phyloP scores from a whole-genome alignment of 2,113 vertebrate species.

The Dromaius novaehollandiae region DNA sequence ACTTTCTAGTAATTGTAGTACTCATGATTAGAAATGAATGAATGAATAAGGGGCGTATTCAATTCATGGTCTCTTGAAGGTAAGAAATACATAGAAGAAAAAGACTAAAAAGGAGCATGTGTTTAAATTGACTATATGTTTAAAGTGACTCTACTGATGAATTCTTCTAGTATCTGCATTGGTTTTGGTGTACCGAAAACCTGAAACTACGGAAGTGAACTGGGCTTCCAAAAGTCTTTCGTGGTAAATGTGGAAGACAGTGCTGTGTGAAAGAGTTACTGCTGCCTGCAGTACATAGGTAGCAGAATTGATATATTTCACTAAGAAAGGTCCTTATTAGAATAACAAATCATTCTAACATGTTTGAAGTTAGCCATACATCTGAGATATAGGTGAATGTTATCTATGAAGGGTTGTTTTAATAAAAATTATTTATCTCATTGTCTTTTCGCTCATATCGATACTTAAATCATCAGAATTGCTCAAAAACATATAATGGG shows the following conservation, averaged over 20 bases:
- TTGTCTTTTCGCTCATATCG: not conserved
- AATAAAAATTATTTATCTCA: not conserved
- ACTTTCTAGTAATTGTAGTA: not conserved
- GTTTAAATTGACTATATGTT: not conserved
- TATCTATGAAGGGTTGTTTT: not conserved
- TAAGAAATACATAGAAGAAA: not conserved
- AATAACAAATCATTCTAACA: not conserved
- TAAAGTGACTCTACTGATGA: not conserved
- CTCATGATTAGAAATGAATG: not conserved
- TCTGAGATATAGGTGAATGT: rapidly evolving
- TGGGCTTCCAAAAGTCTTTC: not conserved
- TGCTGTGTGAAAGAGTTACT: not conserved
- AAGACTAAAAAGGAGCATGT: not conserved
- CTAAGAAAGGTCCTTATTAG: not conserved
- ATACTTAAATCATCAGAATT: not conserved
- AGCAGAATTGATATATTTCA: not conserved
- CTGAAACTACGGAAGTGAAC: not conserved
- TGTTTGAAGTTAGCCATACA: not conserved
- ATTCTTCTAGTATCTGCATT: not conserved
- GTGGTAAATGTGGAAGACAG: not conserved
- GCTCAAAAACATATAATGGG: not conserved
- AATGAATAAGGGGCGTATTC: not conserved
- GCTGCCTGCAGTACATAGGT: not conserved
- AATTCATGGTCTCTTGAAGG: not conserved
- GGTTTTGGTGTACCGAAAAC: not conserved